These are phyloP conservation scores for Lepidurus apus DNA, from an alignment of 1,140 invertebrate species.

Conservation along the genomic window DNA sequence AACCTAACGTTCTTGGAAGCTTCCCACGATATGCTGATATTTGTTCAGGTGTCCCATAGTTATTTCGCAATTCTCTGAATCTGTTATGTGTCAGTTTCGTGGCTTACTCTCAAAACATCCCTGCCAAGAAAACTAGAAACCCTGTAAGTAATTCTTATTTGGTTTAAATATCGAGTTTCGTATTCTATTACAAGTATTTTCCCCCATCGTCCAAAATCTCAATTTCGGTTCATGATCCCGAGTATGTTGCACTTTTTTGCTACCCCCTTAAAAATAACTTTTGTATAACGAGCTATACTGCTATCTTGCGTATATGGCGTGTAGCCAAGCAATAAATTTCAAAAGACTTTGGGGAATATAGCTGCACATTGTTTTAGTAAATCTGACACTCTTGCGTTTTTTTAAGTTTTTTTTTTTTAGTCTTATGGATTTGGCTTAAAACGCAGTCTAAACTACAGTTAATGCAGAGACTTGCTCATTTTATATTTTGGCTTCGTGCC, in stretches of 20 bases:
- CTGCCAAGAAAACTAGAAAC: no score
- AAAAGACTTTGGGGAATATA: not conserved
- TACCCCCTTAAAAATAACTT: not conserved
- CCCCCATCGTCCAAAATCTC: no score
- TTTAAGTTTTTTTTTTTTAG: not conserved
- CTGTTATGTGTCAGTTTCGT: no score
- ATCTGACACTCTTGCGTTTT: not conserved
- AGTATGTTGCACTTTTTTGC: not conserved
- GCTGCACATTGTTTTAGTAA: not conserved
- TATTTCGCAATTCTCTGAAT: not conserved
- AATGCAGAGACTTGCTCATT: not conserved
- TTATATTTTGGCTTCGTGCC: not conserved
- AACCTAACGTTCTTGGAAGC: not conserved
- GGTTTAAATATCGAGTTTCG: no score
- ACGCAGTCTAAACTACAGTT: not conserved
- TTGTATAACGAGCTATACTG: not conserved
- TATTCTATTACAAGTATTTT: no score
- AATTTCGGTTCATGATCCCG: not conserved
- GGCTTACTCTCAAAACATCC: no score
- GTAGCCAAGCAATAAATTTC: constrained; percentile 4
- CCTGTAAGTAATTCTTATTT: no score
- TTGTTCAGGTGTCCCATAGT: not conserved
- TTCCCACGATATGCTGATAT: not conserved
- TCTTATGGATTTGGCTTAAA: not conserved
- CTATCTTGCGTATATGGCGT: not conserved